Evolutionary conservation across 1,140 invertebrate genomes (phyloP).

Genomic region (Anoplophora glabripennis): DNA sequence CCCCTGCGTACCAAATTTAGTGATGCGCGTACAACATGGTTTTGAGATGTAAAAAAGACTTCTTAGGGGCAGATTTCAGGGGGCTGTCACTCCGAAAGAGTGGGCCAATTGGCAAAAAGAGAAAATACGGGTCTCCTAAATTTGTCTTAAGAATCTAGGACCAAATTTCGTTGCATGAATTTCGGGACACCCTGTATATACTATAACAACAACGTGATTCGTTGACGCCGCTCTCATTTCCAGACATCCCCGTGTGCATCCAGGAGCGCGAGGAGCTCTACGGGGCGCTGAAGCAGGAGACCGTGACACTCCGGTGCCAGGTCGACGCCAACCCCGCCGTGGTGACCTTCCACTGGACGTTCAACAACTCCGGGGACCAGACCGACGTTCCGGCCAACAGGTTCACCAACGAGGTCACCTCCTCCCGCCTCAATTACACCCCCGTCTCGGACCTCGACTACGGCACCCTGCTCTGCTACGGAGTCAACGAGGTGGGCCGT

Average conservation of each 20-base stretch:
- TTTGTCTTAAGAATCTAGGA: too few species aligned
- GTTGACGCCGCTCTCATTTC: constrained; percentile 16
- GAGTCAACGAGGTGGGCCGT: constrained; percentile 73
- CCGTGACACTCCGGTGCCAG: constrained; percentile 74
- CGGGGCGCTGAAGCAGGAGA: constrained; percentile 82
- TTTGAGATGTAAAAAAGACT: too few species aligned
- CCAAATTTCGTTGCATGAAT: too few species aligned
- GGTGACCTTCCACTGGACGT: constrained; percentile 81
- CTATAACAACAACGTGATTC: too few species aligned
- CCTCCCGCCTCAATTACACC: constrained; percentile 79
- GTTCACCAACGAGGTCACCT: constrained; percentile 63
- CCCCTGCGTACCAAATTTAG: too few species aligned
- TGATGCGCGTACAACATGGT: too few species aligned
- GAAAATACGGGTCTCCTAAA: too few species aligned
- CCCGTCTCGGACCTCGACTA: constrained; percentile 84
- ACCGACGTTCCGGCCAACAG: constrained; percentile 68
- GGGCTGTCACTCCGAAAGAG: too few species aligned
- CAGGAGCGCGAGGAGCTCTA: constrained; percentile 72
- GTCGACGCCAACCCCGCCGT: constrained; percentile 82
- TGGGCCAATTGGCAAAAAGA: too few species aligned
- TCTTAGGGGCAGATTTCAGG: too few species aligned
- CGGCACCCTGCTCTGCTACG: constrained; percentile 82
- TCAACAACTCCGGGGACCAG: constrained; percentile 82
- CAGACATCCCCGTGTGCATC: constrained; percentile 80
- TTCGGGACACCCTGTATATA: too few species aligned